phyloP scores from a whole-genome alignment of 2,888 invertebrate genomes.

The Yponomeuta evonymella region DNA sequence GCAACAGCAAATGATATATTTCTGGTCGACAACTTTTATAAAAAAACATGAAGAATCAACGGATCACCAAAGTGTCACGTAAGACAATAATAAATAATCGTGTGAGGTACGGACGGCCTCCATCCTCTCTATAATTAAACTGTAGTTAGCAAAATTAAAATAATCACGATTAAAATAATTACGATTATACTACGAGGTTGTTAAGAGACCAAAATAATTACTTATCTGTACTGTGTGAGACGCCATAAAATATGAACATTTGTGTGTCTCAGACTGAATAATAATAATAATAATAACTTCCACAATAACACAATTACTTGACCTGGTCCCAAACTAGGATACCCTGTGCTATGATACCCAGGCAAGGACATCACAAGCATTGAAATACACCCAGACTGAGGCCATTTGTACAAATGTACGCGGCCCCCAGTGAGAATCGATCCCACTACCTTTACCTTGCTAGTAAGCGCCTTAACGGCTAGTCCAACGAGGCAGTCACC shows the following conservation, averaged over 20 bases:
- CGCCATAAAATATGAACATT: neutral
- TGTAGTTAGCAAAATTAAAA: slow-evolving; percentile 73
- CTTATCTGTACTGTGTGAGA: neutral
- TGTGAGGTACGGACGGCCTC: slow-evolving; percentile 36
- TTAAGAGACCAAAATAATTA: slow-evolving; percentile 46
- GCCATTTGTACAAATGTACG: too few species aligned
- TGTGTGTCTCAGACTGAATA: neutral
- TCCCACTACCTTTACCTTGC: too few species aligned
- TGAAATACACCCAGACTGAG: too few species aligned
- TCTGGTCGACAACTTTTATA: neutral
- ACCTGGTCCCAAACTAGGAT: too few species aligned
- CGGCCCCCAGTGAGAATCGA: too few species aligned
- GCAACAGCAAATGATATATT: neutral
- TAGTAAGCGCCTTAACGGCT: too few species aligned
- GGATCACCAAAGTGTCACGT: neutral
- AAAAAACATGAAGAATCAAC: neutral
- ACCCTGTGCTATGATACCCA: too few species aligned
- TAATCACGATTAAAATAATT: slow-evolving; percentile 42
- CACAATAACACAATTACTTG: too few species aligned
- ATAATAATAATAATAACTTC: neutral
- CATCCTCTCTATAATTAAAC: slow-evolving; percentile 59
- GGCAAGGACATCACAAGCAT: too few species aligned
- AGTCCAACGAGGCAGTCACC: too few species aligned
- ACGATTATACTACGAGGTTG: slow-evolving; percentile 22
- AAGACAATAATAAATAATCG: slow-evolving; percentile 21